phyloP scores from a whole-genome alignment of 2,888 invertebrate genomes.

The Gymnosoma rotundatum region DNA sequence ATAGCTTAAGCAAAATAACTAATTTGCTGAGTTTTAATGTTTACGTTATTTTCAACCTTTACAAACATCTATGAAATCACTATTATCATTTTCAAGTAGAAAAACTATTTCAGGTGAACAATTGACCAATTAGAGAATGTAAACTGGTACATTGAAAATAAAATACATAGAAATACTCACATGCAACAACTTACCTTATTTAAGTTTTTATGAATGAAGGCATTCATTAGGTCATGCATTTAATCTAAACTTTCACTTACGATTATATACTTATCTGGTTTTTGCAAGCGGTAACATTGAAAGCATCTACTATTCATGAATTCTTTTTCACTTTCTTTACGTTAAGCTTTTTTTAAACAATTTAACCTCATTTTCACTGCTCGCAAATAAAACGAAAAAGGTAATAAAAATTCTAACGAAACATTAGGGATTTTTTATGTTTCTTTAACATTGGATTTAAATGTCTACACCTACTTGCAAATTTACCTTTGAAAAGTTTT shows the following conservation, averaged over 20 bases:
- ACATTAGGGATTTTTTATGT: slow-evolving; percentile 32
- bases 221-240: neutral
- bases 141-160: neutral
- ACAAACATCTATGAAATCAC: too few relatives aligned
- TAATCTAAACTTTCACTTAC: neutral
- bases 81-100: too few relatives aligned
- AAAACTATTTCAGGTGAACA: too few relatives aligned
- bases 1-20: too few relatives aligned
- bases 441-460: slow-evolving; percentile 20
- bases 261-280: neutral
- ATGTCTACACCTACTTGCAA: neutral
- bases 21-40: too few relatives aligned
- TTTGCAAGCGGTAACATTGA: slow-evolving; percentile 1
- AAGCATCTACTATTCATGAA: slow-evolving; percentile 8
- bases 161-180: neutral
- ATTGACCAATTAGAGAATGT: too few relatives aligned
- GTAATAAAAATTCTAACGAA: slow-evolving; percentile 24
- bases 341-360: slow-evolving; percentile 24
- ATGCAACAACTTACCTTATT: too few relatives aligned
- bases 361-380: slow-evolving; percentile 22
- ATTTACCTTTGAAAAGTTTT: slow-evolving; percentile 28
- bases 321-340: neutral
- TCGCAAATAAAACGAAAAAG: neutral
- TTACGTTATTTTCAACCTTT: too few relatives aligned
- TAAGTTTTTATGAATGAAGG: neutral